Base-by-base conservation (phyloP, 2,797 vertebrate genomes). In the Falco novaeseelandiae region DNA sequence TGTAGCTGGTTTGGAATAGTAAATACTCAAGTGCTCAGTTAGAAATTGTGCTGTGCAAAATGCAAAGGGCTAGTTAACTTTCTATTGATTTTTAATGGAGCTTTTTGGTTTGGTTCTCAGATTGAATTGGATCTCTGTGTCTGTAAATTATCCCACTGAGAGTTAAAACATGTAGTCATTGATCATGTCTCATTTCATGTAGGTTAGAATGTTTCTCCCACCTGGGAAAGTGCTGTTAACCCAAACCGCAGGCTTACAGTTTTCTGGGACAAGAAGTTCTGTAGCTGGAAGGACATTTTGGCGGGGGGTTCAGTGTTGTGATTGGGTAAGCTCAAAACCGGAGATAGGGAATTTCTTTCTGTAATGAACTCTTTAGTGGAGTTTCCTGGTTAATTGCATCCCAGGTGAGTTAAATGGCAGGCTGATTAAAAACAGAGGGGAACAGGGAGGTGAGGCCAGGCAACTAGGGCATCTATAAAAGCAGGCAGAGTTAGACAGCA, bases 81-180 rank as follows among this genome's bases (percentile, higher is more conserved):
- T 86, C 85, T 70, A 72, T 73, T 66, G 87, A 95, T 90, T 95
- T 91, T 95, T 97, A 96, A 90, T 90, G 77, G 54, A 94, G 51
- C 27, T 90, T 96, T 94, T 89, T 67, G 86, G n/a, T 92, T 95
- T 89, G 62, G 15, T 93, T 95, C 83, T 93, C 83, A 86, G 69
- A 62, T 32, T 54, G 65, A 95, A 86, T 73, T 88, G 83, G 32
- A 81, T 76, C 54, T 86, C 72, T 76, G 52, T 91, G 79, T 57
- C 65, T 86, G 38, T 83, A 91, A 91, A 88, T 79, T 87, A 76
- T 62, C 86, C 81, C 67, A 55, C 66, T 55, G 72, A 88, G 91
- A 90, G 7, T 0, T 95, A 71, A 81, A 95, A 90, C 58, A 76
- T 2, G 6, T 8, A 89, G 58, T 66, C 67, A 79, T 84, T 79